Evolutionary conservation across 2,113 vertebrate genomes (phyloP), one percentile per base, ranked within the genome.

Genomic region (Prunella himalayana): DNA sequence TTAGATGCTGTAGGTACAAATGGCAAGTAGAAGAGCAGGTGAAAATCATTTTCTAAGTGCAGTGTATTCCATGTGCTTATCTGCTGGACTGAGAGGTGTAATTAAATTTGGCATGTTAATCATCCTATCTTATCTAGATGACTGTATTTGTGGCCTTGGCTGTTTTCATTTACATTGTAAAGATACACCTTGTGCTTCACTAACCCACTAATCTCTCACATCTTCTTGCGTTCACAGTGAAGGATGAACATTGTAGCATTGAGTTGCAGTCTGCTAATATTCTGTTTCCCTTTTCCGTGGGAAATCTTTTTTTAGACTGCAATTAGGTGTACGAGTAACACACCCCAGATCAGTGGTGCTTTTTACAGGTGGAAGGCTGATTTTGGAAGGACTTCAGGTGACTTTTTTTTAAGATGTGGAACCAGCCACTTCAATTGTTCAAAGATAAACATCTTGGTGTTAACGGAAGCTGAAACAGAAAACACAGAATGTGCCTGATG

Each of bases 181-280:
- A 23, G 56, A 23, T 64, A 30, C 15, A 45, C 9, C 54, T 70
- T 65, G 25, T 41, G 78, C 47, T 86, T 92, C 8, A 1, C n/a
- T 56, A 23, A 54, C 19, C 8, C 37, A 6, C 41, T 51, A 8
- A 83, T 69, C n/a, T 65, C 23, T 64, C 20, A 1, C 33, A 5
- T 69, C 30, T 59, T 63, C 57, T 31, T 8, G 42, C 0, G 8
- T 28, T 47, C 5, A 35, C 23, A 42, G 37, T 1, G 2, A 60
- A 44, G 77, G 50, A 23, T 2, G 9, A 79, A 27, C 21, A 1
- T n/a, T 2, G 0, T 31, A 8, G 45, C 61, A 45, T 37, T 0
- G 0, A 47, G 7, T 47, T 63, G 35, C 39, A 20, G 23, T 8
- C 56, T 2, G 2, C 16, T 51, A 1, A 44, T 37, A 3, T 7